Percentiles rank a stretch among this genome's conserved stretches.
Conservation (phyloP, 35 echinoderm and acorn worm species). For the Eucidaris tribuloides region DNA sequence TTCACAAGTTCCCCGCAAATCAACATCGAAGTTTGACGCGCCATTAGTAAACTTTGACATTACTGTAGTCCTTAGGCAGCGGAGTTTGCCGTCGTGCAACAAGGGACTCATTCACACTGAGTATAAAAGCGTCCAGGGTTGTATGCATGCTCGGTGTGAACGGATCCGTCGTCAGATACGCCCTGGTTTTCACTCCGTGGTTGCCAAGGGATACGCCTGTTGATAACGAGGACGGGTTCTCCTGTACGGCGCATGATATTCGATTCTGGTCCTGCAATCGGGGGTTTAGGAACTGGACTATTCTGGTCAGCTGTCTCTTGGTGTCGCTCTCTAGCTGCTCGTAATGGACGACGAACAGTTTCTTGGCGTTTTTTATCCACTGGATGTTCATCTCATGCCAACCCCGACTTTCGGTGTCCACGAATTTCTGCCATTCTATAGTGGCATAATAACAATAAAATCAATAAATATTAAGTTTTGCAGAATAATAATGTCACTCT, state of each 20-base stretch:
- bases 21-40: too few species aligned
- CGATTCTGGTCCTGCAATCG: neutral
- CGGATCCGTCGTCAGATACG: conserved; percentile 52
- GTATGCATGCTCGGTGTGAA: conserved; percentile 16
- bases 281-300: conserved; percentile 49
- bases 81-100: neutral
- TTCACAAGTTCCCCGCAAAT: too few species aligned
- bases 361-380: conserved; percentile 33
- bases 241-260: conserved; percentile 45
- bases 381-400: conserved; percentile 45
- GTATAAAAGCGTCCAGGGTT: conserved; percentile 30
- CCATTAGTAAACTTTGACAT: neutral
- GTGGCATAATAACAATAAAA: neutral
- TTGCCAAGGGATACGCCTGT: conserved; percentile 54
- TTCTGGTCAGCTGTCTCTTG: conserved; percentile 36
- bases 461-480: neutral
- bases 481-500: neutral
- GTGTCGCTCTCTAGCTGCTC: conserved; percentile 54
- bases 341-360: conserved; percentile 41
- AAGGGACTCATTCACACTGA: conserved; percentile 42
- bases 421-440: conserved; percentile 42
- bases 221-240: conserved; percentile 52
- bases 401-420: neutral
- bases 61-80: conserved; percentile 24
- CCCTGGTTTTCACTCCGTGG: conserved; percentile 25